Percentiles rank a stretch among this genome's conserved stretches.
phyloP scores from a whole-genome alignment of 2,797 vertebrate genomes.

The Eleutherodactylus coqui region DNA sequence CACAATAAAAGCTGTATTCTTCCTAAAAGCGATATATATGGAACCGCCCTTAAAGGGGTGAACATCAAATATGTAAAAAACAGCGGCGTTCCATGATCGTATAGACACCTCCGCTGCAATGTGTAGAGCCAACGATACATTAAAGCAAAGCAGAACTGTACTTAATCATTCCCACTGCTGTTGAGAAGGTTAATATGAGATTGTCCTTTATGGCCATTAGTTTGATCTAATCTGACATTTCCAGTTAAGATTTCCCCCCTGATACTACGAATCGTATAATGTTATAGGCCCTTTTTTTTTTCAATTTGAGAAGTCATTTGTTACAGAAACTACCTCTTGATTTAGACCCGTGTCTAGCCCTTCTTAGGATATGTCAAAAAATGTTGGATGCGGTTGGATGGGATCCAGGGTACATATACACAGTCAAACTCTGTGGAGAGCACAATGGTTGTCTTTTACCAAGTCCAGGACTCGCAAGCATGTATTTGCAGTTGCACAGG shows the following conservation, averaged over 20 bases:
- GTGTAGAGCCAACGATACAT: background rate
- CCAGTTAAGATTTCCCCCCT: background rate
- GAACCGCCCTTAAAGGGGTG: too few relatives aligned
- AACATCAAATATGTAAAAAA: too few relatives aligned
- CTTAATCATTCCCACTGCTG: background rate
- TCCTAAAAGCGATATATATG: too few relatives aligned
- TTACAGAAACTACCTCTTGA: conserved; percentile 24
- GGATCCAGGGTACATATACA: conserved; percentile 74
- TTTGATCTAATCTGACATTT: conserved; percentile 34
- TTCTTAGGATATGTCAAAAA: conserved; percentile 65
- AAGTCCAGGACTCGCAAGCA: conserved; percentile 74
- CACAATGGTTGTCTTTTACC: conserved; percentile 76
- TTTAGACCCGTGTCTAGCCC: conserved; percentile 70
- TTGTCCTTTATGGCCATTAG: conserved; percentile 16
- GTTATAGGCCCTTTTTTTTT: conserved; percentile 15
- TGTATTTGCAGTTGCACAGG: conserved; percentile 76
- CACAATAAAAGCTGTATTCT: too few relatives aligned
- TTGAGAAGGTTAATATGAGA: background rate
- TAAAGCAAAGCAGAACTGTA: background rate
- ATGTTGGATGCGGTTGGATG: conserved; percentile 70
- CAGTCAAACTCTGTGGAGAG: conserved; percentile 73
- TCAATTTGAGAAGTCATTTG: conserved; percentile 33
- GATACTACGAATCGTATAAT: conserved; percentile 5
- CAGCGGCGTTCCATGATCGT: too few relatives aligned
- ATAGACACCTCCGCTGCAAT: too few relatives aligned